phyloP scores from a whole-genome alignment of 2,797 vertebrate genomes.

The Chromobotia macracanthus region DNA sequence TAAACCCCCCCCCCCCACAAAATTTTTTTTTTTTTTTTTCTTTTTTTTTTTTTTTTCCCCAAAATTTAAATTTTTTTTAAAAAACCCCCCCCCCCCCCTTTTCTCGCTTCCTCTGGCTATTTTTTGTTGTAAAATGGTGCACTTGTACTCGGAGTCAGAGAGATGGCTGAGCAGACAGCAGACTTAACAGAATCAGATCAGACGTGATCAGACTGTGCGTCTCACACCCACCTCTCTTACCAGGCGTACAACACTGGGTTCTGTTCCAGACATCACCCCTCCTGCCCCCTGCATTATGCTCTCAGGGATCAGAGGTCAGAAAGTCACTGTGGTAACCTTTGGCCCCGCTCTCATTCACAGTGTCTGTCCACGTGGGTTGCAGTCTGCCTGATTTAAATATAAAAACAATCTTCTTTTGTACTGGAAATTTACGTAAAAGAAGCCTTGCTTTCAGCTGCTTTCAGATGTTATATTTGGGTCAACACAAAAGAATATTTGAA shows the following conservation, averaged over 20 bases:
- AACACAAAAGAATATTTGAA: conserved; percentile 1
- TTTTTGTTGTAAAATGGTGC: conserved; percentile 38
- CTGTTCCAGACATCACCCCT: conserved; percentile 50
- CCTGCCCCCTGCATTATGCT: conserved; percentile 27
- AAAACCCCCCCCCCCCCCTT: no score
- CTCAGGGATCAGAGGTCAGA: conserved; percentile 48
- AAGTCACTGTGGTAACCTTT: conserved; percentile 38
- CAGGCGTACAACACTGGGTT: conserved; percentile 47
- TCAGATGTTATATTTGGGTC: neutral
- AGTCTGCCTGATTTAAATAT: conserved; percentile 35
- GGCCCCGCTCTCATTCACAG: conserved; percentile 25
- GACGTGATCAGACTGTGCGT: conserved; percentile 50
- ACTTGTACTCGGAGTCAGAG: conserved; percentile 42
- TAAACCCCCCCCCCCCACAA: no score
- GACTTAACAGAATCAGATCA: conserved; percentile 55
- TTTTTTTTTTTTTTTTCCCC: no score
- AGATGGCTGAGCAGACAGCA: conserved; percentile 48
- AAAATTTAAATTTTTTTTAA: no score
- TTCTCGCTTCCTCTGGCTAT: conserved; percentile 30
- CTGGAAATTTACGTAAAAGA: neutral
- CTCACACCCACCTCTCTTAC: conserved; percentile 53
- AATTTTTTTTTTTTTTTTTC: no score
- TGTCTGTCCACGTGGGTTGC: conserved; percentile 1
- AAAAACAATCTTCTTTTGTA: conserved; percentile 28
- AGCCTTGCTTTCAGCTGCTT: neutral